Evolutionary conservation across 2,113 vertebrate genomes (phyloP).

Genomic region (Lasiurus cinereus): DNA sequence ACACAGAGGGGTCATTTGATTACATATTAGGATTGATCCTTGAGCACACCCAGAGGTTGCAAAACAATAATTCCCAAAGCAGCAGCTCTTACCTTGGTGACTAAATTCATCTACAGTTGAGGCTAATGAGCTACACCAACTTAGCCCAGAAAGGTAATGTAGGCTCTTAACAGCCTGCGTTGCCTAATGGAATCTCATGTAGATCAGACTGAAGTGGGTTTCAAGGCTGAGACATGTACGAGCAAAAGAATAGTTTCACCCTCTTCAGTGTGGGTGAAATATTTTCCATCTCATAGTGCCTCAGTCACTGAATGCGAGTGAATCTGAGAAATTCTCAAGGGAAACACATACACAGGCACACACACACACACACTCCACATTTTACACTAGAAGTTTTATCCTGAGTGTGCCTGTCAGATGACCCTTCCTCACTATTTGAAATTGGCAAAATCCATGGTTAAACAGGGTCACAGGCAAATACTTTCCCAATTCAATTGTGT

Average conservation of each 20-base stretch:
- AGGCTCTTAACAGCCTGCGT: background rate
- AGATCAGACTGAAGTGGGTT: background rate
- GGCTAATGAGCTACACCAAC: background rate
- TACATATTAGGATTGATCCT: constrained; percentile 54
- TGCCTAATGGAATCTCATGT: background rate
- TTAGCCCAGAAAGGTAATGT: background rate
- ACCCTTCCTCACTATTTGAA: background rate
- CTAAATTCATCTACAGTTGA: background rate
- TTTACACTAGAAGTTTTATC: background rate
- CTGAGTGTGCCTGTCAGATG: background rate
- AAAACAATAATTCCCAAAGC: background rate
- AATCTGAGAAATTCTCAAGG: background rate
- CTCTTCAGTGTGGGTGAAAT: background rate
- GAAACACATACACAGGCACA: background rate
- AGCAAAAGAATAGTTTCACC: background rate
- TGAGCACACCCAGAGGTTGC: background rate
- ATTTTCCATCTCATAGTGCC: background rate
- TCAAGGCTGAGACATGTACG: background rate
- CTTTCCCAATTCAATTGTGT: background rate
- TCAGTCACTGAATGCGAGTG: background rate
- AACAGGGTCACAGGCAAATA: background rate
- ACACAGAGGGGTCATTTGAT: constrained; percentile 55
- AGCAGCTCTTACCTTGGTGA: background rate
- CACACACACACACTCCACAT: background rate
- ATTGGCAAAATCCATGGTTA: background rate